phyloP scores from a whole-genome alignment of 2,888 invertebrate genomes.

The Eupithecia subfuscata region DNA sequence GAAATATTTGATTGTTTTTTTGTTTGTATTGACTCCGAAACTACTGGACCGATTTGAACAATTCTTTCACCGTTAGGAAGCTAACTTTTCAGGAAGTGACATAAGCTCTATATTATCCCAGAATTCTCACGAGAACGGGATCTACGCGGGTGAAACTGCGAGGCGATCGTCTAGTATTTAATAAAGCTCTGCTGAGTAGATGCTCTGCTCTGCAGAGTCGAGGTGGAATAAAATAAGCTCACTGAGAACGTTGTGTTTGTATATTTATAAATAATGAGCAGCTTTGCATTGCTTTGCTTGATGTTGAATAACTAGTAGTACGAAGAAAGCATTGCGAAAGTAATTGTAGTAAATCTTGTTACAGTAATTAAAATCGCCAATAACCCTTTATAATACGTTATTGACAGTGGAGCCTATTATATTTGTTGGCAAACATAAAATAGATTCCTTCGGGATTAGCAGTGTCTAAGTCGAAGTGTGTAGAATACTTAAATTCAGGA shows the following conservation, averaged over 20 bases:
- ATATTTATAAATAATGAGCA: slow-evolving; percentile 38
- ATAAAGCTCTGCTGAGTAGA: slow-evolving; percentile 55
- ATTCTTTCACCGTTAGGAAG: too few relatives aligned
- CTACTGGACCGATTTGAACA: too few relatives aligned
- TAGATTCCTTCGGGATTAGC: not conserved
- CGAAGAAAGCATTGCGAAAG: not conserved
- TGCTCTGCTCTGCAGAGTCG: slow-evolving; percentile 49
- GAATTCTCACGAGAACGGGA: too few relatives aligned
- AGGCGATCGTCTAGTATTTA: too few relatives aligned
- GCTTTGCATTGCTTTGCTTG: slow-evolving; percentile 11
- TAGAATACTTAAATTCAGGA: not conserved
- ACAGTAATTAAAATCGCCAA: not conserved
- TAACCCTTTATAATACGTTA: not conserved
- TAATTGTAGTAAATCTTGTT: not conserved
- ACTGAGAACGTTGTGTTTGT: slow-evolving; percentile 47
- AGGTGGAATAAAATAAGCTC: slow-evolving; percentile 51
- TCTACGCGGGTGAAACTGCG: too few relatives aligned
- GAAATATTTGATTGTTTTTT: too few relatives aligned
- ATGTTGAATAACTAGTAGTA: slow-evolving; percentile 4
- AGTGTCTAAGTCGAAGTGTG: not conserved
- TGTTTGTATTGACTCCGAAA: too few relatives aligned
- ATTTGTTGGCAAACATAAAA: not conserved
- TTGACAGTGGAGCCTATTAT: not conserved
- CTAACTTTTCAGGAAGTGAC: too few relatives aligned
- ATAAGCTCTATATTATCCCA: too few relatives aligned